Conservation (phyloP, 2,888 invertebrate species). For the Eurytoma californica region DNA sequence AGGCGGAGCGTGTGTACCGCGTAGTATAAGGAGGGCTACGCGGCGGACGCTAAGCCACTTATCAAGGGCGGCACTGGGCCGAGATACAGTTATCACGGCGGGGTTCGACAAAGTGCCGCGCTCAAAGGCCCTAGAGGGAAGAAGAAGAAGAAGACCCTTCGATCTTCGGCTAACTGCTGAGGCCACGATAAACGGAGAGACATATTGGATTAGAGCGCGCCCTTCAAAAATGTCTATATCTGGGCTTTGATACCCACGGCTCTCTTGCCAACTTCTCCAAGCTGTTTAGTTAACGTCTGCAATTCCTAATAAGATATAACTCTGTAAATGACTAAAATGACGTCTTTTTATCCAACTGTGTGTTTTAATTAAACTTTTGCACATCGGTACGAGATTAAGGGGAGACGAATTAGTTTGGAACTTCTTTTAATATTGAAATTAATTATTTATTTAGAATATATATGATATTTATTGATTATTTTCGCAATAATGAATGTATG, state of each 20-base stretch:
- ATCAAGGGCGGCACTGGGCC: constrained; percentile 60
- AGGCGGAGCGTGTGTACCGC: background rate
- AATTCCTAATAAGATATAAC: constrained; percentile 6
- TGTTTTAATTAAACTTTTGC: constrained; percentile 26
- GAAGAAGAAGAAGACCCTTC: constrained; percentile 30
- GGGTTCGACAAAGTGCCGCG: constrained; percentile 62
- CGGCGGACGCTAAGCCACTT: constrained; percentile 62
- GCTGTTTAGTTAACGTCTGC: background rate
- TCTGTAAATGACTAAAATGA: background rate
- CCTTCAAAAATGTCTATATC: constrained; percentile 35
- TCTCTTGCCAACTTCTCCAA: background rate
- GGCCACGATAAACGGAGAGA: constrained; percentile 36
- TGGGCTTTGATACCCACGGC: constrained; percentile 19
- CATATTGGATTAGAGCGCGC: constrained; percentile 38
- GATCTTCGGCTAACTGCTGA: constrained; percentile 42
- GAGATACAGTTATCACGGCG: constrained; percentile 60
- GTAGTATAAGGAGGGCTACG: background rate
- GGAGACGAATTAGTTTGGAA: no score
- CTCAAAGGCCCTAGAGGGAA: constrained; percentile 50
- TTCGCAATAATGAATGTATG: no score
- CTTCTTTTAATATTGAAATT: background rate
- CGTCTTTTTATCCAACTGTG: background rate
- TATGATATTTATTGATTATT: no score
- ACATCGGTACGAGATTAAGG: no score
- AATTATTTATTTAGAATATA: no score